These are phyloP conservation scores for Protomyctophum bolini DNA, from an alignment of 2,113 vertebrate genomes.

Conservation along the genomic window DNA sequence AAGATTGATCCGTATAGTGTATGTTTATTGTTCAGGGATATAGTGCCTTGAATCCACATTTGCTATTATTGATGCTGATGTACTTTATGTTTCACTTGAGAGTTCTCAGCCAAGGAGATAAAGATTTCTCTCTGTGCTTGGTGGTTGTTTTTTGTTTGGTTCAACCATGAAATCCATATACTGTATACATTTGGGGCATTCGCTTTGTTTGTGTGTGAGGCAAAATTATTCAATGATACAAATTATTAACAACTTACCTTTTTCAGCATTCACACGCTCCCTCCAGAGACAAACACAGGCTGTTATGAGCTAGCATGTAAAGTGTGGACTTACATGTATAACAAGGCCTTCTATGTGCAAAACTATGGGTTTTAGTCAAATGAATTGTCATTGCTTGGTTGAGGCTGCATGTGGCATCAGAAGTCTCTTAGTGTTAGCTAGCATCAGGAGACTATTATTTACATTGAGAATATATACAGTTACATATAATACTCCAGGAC, in stretches of 20 bases:
- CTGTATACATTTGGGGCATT: slow-evolving; percentile 46
- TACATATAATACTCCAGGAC: too few relatives aligned
- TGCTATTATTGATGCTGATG: slow-evolving; percentile 67
- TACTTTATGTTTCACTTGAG: slow-evolving; percentile 47
- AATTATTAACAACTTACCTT: slow-evolving; percentile 65
- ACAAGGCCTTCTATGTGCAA: slow-evolving; percentile 32
- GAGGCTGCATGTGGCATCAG: too few relatives aligned
- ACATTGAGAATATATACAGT: too few relatives aligned
- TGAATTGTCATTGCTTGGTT: slow-evolving; percentile 19
- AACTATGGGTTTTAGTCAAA: slow-evolving; percentile 51
- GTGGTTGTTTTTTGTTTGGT: slow-evolving; percentile 62
- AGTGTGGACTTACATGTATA: background rate
- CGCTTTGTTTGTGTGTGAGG: slow-evolving; percentile 36
- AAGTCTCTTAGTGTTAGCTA: too few relatives aligned
- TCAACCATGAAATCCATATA: slow-evolving; percentile 22
- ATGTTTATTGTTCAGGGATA: slow-evolving; percentile 66
- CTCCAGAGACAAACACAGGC: slow-evolving; percentile 33
- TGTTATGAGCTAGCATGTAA: slow-evolving; percentile 49
- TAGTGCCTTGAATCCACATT: slow-evolving; percentile 56
- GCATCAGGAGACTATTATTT: too few relatives aligned
- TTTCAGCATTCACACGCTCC: slow-evolving; percentile 42
- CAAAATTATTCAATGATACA: slow-evolving; percentile 55
- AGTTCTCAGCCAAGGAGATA: slow-evolving; percentile 50
- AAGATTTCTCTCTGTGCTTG: slow-evolving; percentile 48
- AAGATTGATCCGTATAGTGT: too few relatives aligned